Conservation (phyloP, 2,888 invertebrate genomes). For the Stenoptilia bipunctidactyla region DNA sequence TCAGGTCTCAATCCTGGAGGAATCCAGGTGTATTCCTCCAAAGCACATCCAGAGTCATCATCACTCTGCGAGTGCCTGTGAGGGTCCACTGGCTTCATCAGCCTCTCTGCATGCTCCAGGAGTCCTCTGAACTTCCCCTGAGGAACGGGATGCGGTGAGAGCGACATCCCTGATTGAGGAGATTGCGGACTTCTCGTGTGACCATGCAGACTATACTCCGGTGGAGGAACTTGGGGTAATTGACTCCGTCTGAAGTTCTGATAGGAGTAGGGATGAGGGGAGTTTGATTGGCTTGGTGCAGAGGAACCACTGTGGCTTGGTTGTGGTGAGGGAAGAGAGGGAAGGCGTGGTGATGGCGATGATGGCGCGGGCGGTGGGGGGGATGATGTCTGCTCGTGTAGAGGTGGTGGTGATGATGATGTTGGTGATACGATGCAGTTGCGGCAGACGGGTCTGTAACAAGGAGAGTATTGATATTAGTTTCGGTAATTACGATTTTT, state of each 20-base stretch:
- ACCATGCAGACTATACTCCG: conserved; percentile 40
- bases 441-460: conserved; percentile 83
- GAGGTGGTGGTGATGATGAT: conserved; percentile 52
- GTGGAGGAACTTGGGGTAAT: conserved; percentile 26
- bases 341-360: conserved; percentile 41
- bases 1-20: conserved; percentile 96
- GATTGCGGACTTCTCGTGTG: conserved; percentile 48
- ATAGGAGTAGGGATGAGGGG: conserved; percentile 53
- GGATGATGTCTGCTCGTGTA: conserved; percentile 42
- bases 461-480: conserved; percentile 12
- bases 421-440: conserved; percentile 79
- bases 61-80: conserved; percentile 93
- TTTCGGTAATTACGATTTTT: too few relatives aligned
- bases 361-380: conserved; percentile 54
- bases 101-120: conserved; percentile 66
- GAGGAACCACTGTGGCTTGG: conserved; percentile 53
- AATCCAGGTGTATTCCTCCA: conserved; percentile 99
- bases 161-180: conserved; percentile 56
- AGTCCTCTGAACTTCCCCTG: conserved; percentile 58
- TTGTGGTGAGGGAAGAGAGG: conserved; percentile 49
- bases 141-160: conserved; percentile 55
- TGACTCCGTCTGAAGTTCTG: conserved; percentile 45
- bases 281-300: conserved; percentile 46
- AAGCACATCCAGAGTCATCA: conserved; percentile 96
- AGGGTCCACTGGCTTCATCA: conserved; percentile 78